These are phyloP conservation scores for Xerus inauris DNA, from an alignment of 2,113 vertebrate genomes.

Conservation along the genomic window DNA sequence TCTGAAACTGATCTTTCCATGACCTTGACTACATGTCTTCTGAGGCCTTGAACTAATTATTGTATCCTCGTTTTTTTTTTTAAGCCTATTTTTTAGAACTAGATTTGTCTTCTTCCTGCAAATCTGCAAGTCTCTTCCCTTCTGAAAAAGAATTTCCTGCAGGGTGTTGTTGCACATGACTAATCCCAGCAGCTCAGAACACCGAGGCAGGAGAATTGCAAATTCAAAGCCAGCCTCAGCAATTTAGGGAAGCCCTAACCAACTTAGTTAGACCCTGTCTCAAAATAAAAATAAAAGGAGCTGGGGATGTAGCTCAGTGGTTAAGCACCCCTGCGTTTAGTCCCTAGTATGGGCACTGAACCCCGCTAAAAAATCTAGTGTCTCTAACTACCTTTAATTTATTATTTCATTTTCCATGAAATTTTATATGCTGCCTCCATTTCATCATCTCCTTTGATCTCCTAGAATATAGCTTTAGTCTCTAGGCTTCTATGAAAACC, in stretches of 20 bases:
- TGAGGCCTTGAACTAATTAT: not conserved
- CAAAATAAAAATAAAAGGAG: no score
- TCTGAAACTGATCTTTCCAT: not conserved
- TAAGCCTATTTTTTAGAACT: not conserved
- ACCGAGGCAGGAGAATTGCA: no score
- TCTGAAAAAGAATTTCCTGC: not conserved
- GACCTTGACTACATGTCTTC: not conserved
- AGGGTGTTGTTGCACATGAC: no score
- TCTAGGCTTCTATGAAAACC: not conserved
- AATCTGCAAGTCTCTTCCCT: not conserved
- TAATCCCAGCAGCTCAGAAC: no score
- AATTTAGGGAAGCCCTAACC: no score
- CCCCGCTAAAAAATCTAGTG: no score
- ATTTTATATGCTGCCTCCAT: not conserved
- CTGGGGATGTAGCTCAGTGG: no score
- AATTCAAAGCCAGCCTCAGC: no score
- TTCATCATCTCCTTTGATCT: not conserved
- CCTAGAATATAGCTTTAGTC: not conserved
- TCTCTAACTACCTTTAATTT: not conserved
- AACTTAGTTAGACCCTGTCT: no score
- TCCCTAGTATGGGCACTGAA: no score
- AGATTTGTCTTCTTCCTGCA: not conserved
- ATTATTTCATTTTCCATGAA: not conserved
- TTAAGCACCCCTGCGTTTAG: no score
- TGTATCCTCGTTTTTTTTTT: constrained; percentile 11